These are phyloP conservation scores for Micrastur ruficollis DNA, from an alignment of 2,797 vertebrate species.

Conservation along the genomic window DNA sequence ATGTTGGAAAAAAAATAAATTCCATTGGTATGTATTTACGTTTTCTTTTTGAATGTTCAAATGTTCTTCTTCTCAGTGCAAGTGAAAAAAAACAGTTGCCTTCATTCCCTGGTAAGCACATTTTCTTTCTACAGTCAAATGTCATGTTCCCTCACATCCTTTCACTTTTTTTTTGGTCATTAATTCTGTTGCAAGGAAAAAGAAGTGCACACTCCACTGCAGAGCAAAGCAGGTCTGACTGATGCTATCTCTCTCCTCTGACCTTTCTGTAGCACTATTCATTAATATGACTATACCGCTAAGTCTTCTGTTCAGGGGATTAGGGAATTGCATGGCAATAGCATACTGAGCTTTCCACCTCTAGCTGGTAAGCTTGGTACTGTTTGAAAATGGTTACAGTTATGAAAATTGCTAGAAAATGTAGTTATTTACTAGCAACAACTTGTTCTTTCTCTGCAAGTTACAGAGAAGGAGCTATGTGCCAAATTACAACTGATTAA, in stretches of 20 bases:
- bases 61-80: background rate
- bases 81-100: background rate
- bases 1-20: background rate
- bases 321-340: background rate
- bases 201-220: background rate
- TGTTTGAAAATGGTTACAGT: background rate
- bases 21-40: rapidly evolving
- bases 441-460: background rate
- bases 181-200: background rate
- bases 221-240: background rate
- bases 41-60: background rate
- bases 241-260: background rate
- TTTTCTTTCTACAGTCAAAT: background rate
- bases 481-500: background rate
- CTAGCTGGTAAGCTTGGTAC: background rate
- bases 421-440: background rate
- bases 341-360: background rate
- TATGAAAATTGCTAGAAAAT: background rate
- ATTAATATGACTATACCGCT: background rate
- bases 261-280: background rate
- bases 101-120: background rate
- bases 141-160: background rate
- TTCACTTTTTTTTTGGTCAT: background rate
- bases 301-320: background rate
- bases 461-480: background rate